A percentile compares a stretch with the other conserved stretches of the same genome.
phyloP scores from a whole-genome alignment of 2,797 vertebrate genomes.

The Gymnoscopelus microlampas region DNA sequence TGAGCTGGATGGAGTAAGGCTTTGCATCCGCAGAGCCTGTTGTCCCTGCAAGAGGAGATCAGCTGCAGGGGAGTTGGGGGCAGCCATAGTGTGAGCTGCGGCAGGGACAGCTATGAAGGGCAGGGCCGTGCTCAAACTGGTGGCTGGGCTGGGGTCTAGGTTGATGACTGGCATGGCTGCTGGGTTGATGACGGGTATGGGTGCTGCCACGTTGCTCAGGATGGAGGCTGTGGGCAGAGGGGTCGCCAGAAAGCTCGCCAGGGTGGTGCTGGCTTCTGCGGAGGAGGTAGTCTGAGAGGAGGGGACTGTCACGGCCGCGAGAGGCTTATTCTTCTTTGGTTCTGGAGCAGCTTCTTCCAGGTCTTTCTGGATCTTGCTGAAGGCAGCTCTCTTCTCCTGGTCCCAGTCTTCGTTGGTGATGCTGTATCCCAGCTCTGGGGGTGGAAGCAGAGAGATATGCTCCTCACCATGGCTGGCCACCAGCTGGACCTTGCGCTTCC shows the following conservation, averaged over 20 bases:
- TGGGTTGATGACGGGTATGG: background rate
- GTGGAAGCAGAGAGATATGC: conserved; percentile 88
- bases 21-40: conserved; percentile 90
- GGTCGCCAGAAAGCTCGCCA: conserved; percentile 67
- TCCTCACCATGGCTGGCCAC: conserved; percentile 82
- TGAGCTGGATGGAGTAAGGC: conserved; percentile 49
- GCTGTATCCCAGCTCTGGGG: conserved; percentile 89
- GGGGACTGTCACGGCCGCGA: conserved; percentile 25
- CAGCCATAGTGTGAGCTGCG: background rate
- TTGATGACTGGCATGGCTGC: conserved; percentile 52
- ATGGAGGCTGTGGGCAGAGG: conserved; percentile 54
- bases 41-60: conserved; percentile 73
- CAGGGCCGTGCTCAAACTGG: conserved; percentile 34
- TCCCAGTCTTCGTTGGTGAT: conserved; percentile 91
- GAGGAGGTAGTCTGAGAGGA: conserved; percentile 35
- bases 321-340: conserved; percentile 53
- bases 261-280: conserved; percentile 42
- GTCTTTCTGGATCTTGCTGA: conserved; percentile 89
- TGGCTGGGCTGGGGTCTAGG: conserved; percentile 46
- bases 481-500: conserved; percentile 88
- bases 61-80: conserved; percentile 43
- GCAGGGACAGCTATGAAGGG: background rate
- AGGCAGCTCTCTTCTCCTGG: conserved; percentile 84
- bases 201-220: conserved; percentile 25
- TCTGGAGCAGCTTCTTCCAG: conserved; percentile 83